A percentile compares a stretch with the other conserved stretches of the same genome.
These are phyloP conservation scores for Neosilurus mollespiculum DNA, from an alignment of 2,797 vertebrate species.

Conservation along the genomic window DNA sequence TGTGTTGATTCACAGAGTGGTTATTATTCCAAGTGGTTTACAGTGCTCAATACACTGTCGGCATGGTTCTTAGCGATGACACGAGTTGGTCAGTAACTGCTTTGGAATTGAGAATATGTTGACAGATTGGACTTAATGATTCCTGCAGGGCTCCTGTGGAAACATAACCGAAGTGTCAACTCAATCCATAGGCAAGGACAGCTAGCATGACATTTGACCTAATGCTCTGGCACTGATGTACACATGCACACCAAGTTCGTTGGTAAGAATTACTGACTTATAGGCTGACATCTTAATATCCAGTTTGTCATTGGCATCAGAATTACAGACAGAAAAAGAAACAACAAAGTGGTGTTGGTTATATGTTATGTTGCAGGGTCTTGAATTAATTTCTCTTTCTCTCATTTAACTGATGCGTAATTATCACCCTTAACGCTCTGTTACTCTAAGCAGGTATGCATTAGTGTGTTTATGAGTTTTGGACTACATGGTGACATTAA, in stretches of 20 bases:
- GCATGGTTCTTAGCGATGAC: conserved; percentile 26
- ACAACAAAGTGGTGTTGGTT: neutral
- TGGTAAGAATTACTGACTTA: neutral
- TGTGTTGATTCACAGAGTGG: conserved; percentile 37
- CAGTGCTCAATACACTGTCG: conserved; percentile 22
- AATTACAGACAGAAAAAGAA: neutral
- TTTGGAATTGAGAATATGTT: conserved; percentile 38
- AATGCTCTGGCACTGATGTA: neutral
- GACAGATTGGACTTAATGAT: conserved; percentile 39
- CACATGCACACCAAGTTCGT: no score
- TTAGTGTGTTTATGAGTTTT: no score
- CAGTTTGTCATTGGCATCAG: conserved; percentile 14
- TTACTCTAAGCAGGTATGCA: no score
- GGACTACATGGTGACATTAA: no score
- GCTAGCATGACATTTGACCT: conserved; percentile 13
- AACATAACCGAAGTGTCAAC: neutral
- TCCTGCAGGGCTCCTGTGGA: neutral
- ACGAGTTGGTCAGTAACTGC: conserved; percentile 28
- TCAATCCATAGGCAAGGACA: conserved; percentile 4
- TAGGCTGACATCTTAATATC: neutral
- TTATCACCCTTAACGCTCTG: no score
- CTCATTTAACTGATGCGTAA: no score
- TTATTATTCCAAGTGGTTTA: conserved; percentile 40
- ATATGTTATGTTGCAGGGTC: neutral
- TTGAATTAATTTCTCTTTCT: no score